Evolutionary conservation across 2,113 vertebrate genomes (phyloP).

Genomic region (Telmatochromis brichardi): DNA sequence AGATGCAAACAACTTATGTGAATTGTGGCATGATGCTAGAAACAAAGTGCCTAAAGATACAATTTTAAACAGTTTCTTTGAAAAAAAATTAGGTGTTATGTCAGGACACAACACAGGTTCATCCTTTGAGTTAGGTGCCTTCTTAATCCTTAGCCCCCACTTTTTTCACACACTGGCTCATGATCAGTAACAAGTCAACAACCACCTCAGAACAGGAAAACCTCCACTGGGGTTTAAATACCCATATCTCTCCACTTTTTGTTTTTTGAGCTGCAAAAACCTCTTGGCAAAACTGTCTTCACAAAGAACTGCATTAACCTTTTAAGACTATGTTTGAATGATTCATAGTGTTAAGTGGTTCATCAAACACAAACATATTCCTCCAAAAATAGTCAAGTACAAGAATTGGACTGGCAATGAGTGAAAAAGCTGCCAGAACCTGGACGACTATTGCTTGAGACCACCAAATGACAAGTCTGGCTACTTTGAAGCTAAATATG

Average conservation of each 20-base stretch:
- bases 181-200: neutral
- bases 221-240: neutral
- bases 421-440: neutral
- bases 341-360: neutral
- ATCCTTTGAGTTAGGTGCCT: neutral
- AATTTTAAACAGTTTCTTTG: neutral
- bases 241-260: neutral
- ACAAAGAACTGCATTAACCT: neutral
- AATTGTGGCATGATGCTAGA: neutral
- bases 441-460: neutral
- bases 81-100: neutral
- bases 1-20: neutral
- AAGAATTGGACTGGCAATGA: neutral
- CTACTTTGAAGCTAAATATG: neutral
- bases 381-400: neutral
- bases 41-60: neutral
- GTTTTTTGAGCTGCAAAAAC: neutral
- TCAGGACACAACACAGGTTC: neutral
- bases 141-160: neutral
- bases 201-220: neutral
- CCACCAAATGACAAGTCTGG: neutral
- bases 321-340: neutral
- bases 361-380: neutral
- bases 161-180: neutral
- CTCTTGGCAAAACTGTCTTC: neutral